These are phyloP conservation scores for Coronaproctus castanopsis DNA, from an alignment of 2,888 invertebrate genomes.

Conservation along the genomic window DNA sequence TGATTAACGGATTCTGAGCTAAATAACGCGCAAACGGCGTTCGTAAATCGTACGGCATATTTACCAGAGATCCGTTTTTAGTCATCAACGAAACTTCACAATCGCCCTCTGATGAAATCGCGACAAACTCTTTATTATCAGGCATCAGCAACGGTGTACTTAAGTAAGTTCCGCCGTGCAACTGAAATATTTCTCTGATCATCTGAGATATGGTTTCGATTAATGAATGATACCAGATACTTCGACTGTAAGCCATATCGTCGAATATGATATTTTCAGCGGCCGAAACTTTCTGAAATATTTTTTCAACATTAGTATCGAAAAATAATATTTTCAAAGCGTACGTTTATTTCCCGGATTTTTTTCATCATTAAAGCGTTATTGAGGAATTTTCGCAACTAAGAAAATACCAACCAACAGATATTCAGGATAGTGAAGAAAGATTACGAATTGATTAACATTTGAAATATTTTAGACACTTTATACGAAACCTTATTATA, in stretches of 20 bases:
- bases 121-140: constrained; percentile 33
- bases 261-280: constrained; percentile 70
- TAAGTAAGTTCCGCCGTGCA: constrained; percentile 59
- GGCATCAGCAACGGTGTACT: constrained; percentile 65
- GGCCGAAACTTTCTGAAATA: constrained; percentile 34
- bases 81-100: constrained; percentile 80
- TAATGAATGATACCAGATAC: constrained; percentile 11
- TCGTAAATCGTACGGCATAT: constrained; percentile 63
- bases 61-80: constrained; percentile 53
- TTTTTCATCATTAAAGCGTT: no score
- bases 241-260: constrained; percentile 24
- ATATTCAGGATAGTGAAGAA: neutral
- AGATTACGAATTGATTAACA: no score
- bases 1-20: constrained; percentile 50
- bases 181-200: constrained; percentile 20
- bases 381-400: no score
- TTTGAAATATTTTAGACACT: no score
- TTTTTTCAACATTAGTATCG: no score
- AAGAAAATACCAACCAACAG: constrained; percentile 1
- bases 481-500: no score
- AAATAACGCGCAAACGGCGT: constrained; percentile 62
- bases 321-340: neutral
- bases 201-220: constrained; percentile 14
- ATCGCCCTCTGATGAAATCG: constrained; percentile 36
- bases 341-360: no score